Base-by-base conservation (phyloP, 2,113 vertebrate genomes). In the Tretioscincus oriximinensis region DNA sequence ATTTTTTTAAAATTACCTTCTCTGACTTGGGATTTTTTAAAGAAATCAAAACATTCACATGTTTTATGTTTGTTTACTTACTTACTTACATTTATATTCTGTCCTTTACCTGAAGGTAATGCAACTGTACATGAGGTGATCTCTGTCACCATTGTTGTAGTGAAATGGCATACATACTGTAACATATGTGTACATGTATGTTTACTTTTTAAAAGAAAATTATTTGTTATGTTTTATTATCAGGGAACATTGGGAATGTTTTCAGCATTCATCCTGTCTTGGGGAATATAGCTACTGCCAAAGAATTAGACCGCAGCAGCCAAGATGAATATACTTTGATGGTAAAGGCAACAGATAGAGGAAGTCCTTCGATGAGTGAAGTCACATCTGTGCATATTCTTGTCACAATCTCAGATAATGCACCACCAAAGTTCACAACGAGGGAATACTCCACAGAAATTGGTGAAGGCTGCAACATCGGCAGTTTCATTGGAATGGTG, bases 161-260 rank as follows among this genome's bases (percentile, higher is more conserved):
- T 58, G 12, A 58, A 58, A 58, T 16, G 4, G 54, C 16, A 58
- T 58, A 16, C 54, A 58, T 18, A 58, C 1, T 58, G 2, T 58
- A 18, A 58, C 12, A 58, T 58, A 58, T 29, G 64, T 29, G 6
- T 35, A 41, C 22, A 60, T 6, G 11, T 61, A 1, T 69, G 9
- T 78, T 24, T 68, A 4, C 77, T 12, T 16, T 3, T 65, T 20
- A 76, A 63, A 73, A 54, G 51, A 75, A 81, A 84, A 82, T 69
- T 80, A 35, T 10, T 26, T 82, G 73, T 14, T 31, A 80, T 90
- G 61, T 5, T 18, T 47, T 74, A 4, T 45, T 24, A 76, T 47
- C 90, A 99, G 98, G 98, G 88, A 99, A 99, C 89, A 93, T 96
- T 92, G 98, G 97, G 86, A 98, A 99, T 95, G 94, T 96, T 76